phyloP scores from a whole-genome alignment of 1,140 invertebrate genomes.

The Ganaspis sp. region DNA sequence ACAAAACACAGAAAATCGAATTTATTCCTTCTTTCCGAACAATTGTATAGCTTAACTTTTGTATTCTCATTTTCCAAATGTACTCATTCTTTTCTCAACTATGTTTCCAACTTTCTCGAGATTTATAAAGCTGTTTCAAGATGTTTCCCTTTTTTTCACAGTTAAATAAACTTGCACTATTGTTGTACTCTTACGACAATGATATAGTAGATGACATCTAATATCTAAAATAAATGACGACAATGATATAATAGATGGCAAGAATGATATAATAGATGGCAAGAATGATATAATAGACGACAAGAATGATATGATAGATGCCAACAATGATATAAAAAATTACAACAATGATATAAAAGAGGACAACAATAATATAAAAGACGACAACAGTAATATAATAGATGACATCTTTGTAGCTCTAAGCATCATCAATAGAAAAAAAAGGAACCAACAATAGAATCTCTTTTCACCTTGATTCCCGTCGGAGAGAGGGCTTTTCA shows the following conservation, averaged over 20 bases:
- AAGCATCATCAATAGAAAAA: not conserved
- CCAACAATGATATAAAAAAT: no score
- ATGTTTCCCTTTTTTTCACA: no score
- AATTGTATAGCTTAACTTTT: not conserved
- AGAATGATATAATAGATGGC: no score
- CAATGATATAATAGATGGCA: no score
- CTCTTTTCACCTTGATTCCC: not conserved
- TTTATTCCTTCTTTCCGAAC: not conserved
- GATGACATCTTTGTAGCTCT: not conserved
- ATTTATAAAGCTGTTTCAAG: not conserved
- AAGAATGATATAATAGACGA: no score
- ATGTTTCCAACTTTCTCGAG: not conserved
- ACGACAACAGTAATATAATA: no score
- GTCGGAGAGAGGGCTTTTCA: not conserved
- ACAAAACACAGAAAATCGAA: not conserved
- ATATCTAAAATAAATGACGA: no score
- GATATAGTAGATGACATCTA: not conserved
- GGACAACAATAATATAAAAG: no score
- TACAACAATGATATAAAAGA: no score
- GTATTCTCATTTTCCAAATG: not conserved
- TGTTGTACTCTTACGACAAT: no score
- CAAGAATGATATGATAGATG: no score
- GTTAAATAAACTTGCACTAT: no score
- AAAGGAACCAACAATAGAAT: not conserved
- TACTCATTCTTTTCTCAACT: not conserved